Base-by-base conservation (phyloP, 2,888 invertebrate species). In the Apocheima hispidaria region DNA sequence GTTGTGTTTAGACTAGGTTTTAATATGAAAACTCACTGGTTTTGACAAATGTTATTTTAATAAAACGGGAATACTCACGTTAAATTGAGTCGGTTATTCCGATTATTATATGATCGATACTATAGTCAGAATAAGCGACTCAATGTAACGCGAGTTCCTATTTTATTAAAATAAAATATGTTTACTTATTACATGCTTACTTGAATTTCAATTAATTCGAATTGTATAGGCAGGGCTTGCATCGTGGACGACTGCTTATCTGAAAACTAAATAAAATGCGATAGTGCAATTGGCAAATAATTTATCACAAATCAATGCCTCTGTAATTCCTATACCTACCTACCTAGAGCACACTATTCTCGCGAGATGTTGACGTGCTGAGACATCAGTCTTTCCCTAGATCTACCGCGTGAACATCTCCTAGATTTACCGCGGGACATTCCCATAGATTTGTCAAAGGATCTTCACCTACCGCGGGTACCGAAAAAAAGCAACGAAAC, bases 191-290 rank as follows among this genome's bases (percentile, higher is more conserved):
- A 30, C 12, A 56, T 20, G 70, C 81, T 77, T 73, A 85, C 86
- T 44, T 82, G 79, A 43, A 75, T 61, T 44, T 82, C 66, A 52
- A 77, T 61, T 20, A 79, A 49, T 63, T 81, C 71, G 30, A 79
- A 74, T 61, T 80, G 74, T 44, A 78, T 72, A 44, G 69, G 69
- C 43, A 69, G 69, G 26, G 44, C 49, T 28, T 48, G 49, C 69
- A 69, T 67, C 38, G 18, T 52, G 60, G 65, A 50, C 59, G 23
- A 28, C n/a, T 35, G 43, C 66, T 68, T 64, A 66, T 64, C 57
- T 36, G 16, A 46, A 57, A 21, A 51, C 33, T 33, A 23, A 33
- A 48, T 33, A 10, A 23, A 48, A n/a, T 30, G 21, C 33, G 18
- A 33, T 40, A 40, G 3, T 5, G 16, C 4, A 30, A 21, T 12